Conservation (phyloP, 2,888 invertebrate genomes). For the Gymnocheta viridis region DNA sequence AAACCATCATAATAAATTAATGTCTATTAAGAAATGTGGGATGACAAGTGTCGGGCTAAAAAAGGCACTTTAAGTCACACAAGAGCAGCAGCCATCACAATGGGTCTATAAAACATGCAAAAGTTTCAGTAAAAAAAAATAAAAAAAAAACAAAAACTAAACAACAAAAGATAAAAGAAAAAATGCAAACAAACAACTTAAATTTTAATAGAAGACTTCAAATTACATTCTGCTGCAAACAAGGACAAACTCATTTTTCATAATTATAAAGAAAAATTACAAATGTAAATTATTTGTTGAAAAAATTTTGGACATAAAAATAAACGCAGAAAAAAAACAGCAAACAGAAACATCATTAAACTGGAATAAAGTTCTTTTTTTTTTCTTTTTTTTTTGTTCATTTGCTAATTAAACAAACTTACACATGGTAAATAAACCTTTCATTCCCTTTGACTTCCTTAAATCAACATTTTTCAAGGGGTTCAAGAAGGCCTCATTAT, state of each 20-base stretch:
- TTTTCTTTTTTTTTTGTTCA: background rate
- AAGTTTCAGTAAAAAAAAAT: background rate
- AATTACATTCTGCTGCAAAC: constrained; percentile 9
- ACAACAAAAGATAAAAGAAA: background rate
- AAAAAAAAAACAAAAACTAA: background rate
- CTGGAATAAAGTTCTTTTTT: background rate
- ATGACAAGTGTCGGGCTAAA: constrained; percentile 24
- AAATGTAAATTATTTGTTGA: constrained; percentile 55
- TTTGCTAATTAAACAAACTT: constrained; percentile 18
- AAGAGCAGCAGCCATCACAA: background rate
- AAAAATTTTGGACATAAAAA: background rate
- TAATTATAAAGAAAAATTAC: constrained; percentile 35
- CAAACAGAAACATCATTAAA: constrained; percentile 52
- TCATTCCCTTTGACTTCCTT: constrained; percentile 37
- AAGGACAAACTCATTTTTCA: background rate
- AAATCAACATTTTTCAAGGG: constrained; percentile 14
- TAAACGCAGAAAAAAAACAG: background rate
- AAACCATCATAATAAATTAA: constrained; percentile 25
- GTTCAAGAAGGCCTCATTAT: constrained; percentile 29
- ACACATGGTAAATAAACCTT: constrained; percentile 7
- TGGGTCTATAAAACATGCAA: background rate
- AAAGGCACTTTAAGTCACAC: background rate
- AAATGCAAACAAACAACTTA: background rate
- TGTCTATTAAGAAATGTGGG: background rate
- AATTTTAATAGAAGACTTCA: constrained; percentile 37